phyloP scores from a whole-genome alignment of 2,113 vertebrate species.

The Odocoileus hemionus region DNA sequence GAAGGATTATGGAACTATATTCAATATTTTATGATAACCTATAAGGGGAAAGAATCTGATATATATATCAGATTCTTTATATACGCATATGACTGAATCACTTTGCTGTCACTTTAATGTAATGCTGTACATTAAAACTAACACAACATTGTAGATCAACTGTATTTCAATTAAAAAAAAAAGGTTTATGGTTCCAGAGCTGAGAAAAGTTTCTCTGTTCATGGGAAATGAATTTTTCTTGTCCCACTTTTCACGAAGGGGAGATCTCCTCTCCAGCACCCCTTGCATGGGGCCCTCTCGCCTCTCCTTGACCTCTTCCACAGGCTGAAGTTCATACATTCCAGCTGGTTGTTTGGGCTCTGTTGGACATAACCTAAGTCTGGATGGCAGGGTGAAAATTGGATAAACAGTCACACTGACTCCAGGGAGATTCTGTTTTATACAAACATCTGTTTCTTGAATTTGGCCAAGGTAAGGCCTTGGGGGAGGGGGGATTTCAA shows the following conservation, averaged over 20 bases:
- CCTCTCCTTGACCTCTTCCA: not conserved
- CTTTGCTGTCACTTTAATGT: not conserved
- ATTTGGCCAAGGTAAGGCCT: conserved; percentile 53
- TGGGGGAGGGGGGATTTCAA: not conserved
- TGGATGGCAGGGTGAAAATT: conserved; percentile 54
- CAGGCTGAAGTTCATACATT: not conserved
- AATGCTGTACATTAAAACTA: not conserved
- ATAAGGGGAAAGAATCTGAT: not conserved
- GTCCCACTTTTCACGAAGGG: not conserved
- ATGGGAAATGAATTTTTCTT: not conserved
- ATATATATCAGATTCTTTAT: not conserved
- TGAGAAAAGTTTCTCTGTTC: not conserved
- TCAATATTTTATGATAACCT: not conserved
- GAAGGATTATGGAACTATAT: not conserved
- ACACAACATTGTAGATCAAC: not conserved
- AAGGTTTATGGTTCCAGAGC: too few species aligned
- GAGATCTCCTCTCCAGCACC: not conserved
- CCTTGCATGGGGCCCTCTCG: not conserved
- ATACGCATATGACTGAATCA: not conserved
- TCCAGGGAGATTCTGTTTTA: conserved; percentile 13
- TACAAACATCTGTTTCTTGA: conserved; percentile 71
- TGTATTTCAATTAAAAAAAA: not conserved
- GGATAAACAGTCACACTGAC: conserved; percentile 58
- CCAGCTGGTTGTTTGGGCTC: not conserved
- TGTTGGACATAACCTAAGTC: conserved; percentile 13